phyloP scores from a whole-genome alignment of 2,113 vertebrate species.

The Lophotis ruficrista region DNA sequence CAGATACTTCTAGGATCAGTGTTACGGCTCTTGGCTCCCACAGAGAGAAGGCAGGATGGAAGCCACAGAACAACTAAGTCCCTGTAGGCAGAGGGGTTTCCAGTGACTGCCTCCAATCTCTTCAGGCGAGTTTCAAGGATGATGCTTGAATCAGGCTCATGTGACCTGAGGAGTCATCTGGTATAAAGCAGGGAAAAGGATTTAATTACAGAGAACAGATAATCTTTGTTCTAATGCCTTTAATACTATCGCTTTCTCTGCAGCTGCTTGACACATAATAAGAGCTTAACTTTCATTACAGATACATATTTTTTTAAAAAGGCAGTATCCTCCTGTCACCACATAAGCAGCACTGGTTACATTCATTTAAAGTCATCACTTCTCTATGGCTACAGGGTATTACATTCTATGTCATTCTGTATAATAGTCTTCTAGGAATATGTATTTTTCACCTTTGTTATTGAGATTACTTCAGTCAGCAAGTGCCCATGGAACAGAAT shows the following conservation, averaged over 20 bases:
- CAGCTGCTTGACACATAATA: conserved; percentile 59
- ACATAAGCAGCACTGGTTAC: neutral
- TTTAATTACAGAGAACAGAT: conserved; percentile 69
- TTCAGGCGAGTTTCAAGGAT: conserved; percentile 11
- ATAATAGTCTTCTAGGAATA: neutral
- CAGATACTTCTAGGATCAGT: neutral
- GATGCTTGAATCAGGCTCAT: neutral
- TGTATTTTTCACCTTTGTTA: neutral
- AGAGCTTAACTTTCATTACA: conserved; percentile 45
- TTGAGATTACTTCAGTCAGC: neutral
- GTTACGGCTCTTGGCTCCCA: neutral
- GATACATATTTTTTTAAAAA: neutral
- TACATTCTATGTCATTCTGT: neutral
- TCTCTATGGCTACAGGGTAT: neutral
- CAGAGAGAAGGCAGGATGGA: neutral
- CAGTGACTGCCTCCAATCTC: neutral
- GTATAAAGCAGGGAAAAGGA: neutral
- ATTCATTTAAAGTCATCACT: conserved; percentile 24
- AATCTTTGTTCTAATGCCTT: conserved; percentile 63
- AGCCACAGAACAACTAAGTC: conserved; percentile 21
- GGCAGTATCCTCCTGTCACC: conserved; percentile 7
- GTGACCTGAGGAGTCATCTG: conserved; percentile 31
- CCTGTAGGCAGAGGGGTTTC: neutral
- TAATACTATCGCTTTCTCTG: conserved; percentile 62
- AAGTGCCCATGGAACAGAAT: neutral